phyloP scores from a whole-genome alignment of 2,797 vertebrate genomes.

The Chaetodon trifasciatus region DNA sequence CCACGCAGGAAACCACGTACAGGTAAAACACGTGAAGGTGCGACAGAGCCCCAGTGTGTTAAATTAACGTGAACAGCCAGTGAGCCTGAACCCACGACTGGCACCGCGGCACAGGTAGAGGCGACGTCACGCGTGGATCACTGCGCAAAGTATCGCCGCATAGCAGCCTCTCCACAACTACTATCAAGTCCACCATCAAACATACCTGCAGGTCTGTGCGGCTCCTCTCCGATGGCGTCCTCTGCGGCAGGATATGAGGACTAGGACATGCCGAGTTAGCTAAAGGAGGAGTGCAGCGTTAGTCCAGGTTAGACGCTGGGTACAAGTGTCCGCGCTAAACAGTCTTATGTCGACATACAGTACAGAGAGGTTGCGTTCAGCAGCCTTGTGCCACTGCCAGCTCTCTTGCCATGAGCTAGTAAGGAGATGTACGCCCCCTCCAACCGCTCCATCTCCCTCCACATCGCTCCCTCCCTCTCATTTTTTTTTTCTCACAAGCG shows the following conservation, averaged over 20 bases:
- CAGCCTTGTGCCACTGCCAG: slow-evolving; percentile 50
- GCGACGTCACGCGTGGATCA: slow-evolving; percentile 45
- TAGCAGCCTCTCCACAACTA: slow-evolving; percentile 50
- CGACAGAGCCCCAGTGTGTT: background rate
- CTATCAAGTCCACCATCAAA: background rate
- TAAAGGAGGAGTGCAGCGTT: background rate
- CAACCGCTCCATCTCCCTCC: slow-evolving; percentile 66
- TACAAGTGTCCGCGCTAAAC: background rate
- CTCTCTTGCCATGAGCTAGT: slow-evolving; percentile 57
- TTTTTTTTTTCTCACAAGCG: slow-evolving; percentile 48
- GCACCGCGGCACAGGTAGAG: slow-evolving; percentile 46
- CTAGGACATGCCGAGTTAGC: slow-evolving; percentile 22
- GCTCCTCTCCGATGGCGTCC: slow-evolving; percentile 60
- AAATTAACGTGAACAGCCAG: background rate
- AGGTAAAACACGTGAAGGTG: background rate
- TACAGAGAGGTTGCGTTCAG: slow-evolving; percentile 34
- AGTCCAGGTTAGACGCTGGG: slow-evolving; percentile 20
- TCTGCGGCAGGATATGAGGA: slow-evolving; percentile 61
- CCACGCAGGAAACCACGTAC: background rate
- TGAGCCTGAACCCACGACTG: slow-evolving; percentile 1
- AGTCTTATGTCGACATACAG: slow-evolving; percentile 21
- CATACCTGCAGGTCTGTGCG: slow-evolving; percentile 71
- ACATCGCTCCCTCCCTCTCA: slow-evolving; percentile 62
- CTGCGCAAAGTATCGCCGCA: slow-evolving; percentile 75
- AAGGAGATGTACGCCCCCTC: slow-evolving; percentile 73